Evolutionary conservation across 1,140 invertebrate genomes (phyloP), one percentile per base, ranked within the genome.

Genomic region (Rhizoglyphus robini): DNA sequence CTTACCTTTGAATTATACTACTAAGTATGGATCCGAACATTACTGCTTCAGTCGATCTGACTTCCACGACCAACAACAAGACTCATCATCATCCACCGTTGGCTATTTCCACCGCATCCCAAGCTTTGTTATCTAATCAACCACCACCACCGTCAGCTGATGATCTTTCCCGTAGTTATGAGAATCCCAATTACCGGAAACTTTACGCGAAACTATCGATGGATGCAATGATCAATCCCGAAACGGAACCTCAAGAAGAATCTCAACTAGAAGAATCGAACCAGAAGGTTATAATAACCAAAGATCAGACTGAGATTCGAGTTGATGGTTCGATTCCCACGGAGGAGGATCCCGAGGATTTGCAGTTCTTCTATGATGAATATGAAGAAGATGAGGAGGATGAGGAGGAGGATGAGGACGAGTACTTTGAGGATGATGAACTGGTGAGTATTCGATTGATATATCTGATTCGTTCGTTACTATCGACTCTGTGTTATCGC

Each of bases 121-220:
- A n/a, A n/a, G n/a, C n/a, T n/a, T 23, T 13, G 1, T 25, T 1
- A 25, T 51, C 48, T 4, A 51, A 51, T 51, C 3, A 27, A 27
- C 48, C 23, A 49, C 47, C 18, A 49, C 47, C 18, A 49, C 47
- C 5, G 20, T 23, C 18, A n/a, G n/a, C n/a, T n/a, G n/a, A n/a
- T n/a, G n/a, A n/a, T n/a, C n/a, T n/a, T n/a, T n/a, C n/a, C n/a
- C 13, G 4, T 62, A 66, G 36, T 34, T 68, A 67, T 51, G 67
- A 68, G 32, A 68, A 68, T 59, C 67, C 67, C 27, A 68, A 68
- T 57, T 68, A 60, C 36, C 62, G 67, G 13, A 68, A 68, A 65
- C 36, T 68, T 25, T 68, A 68, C 29, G 63, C 67, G 25, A 58
- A 66, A 23, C 58, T 68, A 18, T 68, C 67, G 4, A 65, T 68